These are phyloP conservation scores for Chloropsis cyanopogon DNA, from an alignment of 2,113 vertebrate species.

Conservation along the genomic window DNA sequence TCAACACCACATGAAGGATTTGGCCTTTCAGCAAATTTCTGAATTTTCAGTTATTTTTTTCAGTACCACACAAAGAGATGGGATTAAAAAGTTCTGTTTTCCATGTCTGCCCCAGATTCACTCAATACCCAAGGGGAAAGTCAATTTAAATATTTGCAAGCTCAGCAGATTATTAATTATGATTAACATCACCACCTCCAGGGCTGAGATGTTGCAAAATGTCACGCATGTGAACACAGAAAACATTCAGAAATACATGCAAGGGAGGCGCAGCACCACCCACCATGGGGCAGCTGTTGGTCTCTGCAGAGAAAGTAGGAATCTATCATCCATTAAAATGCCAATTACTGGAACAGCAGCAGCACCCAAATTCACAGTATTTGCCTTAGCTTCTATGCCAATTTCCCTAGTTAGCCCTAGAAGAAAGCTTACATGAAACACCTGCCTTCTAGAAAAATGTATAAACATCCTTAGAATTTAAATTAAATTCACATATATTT, in stretches of 20 bases:
- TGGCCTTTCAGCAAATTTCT: background rate
- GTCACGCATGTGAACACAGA: background rate
- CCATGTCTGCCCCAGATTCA: background rate
- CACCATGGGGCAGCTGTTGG: background rate
- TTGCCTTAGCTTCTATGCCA: background rate
- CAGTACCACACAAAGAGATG: background rate
- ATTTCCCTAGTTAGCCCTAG: background rate
- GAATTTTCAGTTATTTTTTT: background rate
- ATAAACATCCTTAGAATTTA: background rate
- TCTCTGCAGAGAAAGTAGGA: background rate
- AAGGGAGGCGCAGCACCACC: background rate
- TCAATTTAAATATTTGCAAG: background rate
- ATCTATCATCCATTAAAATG: background rate
- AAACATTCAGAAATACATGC: background rate
- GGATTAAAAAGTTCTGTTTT: background rate
- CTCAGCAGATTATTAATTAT: conserved; percentile 24
- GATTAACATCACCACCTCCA: conserved; percentile 10
- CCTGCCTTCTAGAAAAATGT: background rate
- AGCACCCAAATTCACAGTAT: background rate
- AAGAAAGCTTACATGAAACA: background rate
- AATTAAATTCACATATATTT: background rate
- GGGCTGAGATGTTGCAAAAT: conserved; percentile 22
- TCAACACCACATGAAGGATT: background rate
- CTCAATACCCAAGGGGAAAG: background rate
- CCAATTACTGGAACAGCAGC: background rate